Evolutionary conservation across 2,888 invertebrate genomes (phyloP).

Genomic region (Anarsia innoxiella): DNA sequence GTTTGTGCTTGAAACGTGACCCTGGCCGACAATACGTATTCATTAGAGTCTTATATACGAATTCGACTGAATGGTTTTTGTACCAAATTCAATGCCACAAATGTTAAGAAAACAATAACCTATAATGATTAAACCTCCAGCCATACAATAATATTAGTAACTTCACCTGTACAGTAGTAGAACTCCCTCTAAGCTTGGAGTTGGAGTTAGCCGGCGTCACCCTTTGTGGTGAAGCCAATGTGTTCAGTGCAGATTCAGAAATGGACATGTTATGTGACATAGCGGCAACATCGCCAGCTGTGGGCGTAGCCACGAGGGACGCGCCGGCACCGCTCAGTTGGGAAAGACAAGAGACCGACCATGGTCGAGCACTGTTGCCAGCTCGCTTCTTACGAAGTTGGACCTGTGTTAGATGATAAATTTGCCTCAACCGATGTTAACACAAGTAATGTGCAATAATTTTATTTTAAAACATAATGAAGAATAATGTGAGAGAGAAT

Average conservation of each 20-base stretch:
- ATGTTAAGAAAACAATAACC: too few species aligned
- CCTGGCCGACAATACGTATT: too few species aligned
- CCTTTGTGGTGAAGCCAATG: slow-evolving; percentile 73
- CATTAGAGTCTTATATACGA: too few species aligned
- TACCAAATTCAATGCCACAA: too few species aligned
- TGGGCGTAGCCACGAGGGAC: slow-evolving; percentile 59
- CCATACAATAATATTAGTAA: too few species aligned
- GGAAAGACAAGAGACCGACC: slow-evolving; percentile 92
- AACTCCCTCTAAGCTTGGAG: slow-evolving; percentile 62
- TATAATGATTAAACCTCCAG: too few species aligned
- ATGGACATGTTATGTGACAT: slow-evolving; percentile 83
- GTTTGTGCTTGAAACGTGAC: slow-evolving; percentile 69
- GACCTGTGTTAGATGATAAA: slow-evolving; percentile 54
- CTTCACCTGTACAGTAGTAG: slow-evolving; percentile 71
- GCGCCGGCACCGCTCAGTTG: slow-evolving; percentile 76
- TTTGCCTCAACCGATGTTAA: slow-evolving; percentile 14
- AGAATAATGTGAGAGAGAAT: background rate
- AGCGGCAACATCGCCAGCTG: slow-evolving; percentile 45
- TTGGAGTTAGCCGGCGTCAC: slow-evolving; percentile 60
- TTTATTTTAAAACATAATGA: slow-evolving; percentile 1
- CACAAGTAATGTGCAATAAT: too few species aligned
- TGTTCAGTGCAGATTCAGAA: slow-evolving; percentile 91
- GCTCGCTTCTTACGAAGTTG: slow-evolving; percentile 78
- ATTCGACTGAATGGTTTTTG: too few species aligned
- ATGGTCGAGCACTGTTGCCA: slow-evolving; percentile 80